Conservation (phyloP, 37 sponge, comb jelly and placozoan genomes). For the Halichondria panicea region DNA sequence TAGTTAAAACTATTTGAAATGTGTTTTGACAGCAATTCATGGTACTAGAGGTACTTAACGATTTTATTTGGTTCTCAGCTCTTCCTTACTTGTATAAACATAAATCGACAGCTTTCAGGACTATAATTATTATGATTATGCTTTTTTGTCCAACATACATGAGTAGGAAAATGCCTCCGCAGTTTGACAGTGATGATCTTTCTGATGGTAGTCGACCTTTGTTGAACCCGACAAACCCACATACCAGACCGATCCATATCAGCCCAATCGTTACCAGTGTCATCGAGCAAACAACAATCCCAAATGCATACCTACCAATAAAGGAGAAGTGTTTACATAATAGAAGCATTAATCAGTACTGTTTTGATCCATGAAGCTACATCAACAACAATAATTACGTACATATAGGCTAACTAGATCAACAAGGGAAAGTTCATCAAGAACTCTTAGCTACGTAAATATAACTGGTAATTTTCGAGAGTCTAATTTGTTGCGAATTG, state of each 20-base stretch:
- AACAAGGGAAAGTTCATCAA: too few relatives aligned
- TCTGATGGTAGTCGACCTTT: constrained; percentile 33
- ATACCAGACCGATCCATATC: constrained; percentile 34
- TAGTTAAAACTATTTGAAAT: too few relatives aligned
- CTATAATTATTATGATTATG: too few relatives aligned
- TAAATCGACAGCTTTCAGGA: too few relatives aligned
- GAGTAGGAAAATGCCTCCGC: constrained; percentile 61
- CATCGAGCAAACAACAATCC: constrained; percentile 59
- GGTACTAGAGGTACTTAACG: too few relatives aligned
- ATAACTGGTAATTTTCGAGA: too few relatives aligned
- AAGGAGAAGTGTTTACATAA: not conserved
- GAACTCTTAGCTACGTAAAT: too few relatives aligned
- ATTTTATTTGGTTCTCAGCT: too few relatives aligned
- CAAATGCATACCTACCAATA: constrained; percentile 61
- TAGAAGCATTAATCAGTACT: not conserved
- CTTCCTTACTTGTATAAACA: too few relatives aligned
- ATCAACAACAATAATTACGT: not conserved
- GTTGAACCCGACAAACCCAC: constrained; percentile 52
- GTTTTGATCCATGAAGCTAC: not conserved
- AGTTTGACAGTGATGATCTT: constrained; percentile 51
- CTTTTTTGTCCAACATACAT: too few relatives aligned
- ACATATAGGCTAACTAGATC: not conserved
- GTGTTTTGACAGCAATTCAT: too few relatives aligned
- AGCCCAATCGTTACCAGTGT: constrained; percentile 42
- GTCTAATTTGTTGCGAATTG: too few relatives aligned